Percentiles rank a stretch among this genome's conserved stretches.
Conservation (phyloP, 2,888 invertebrate species). For the Rhabditoides inermis region DNA sequence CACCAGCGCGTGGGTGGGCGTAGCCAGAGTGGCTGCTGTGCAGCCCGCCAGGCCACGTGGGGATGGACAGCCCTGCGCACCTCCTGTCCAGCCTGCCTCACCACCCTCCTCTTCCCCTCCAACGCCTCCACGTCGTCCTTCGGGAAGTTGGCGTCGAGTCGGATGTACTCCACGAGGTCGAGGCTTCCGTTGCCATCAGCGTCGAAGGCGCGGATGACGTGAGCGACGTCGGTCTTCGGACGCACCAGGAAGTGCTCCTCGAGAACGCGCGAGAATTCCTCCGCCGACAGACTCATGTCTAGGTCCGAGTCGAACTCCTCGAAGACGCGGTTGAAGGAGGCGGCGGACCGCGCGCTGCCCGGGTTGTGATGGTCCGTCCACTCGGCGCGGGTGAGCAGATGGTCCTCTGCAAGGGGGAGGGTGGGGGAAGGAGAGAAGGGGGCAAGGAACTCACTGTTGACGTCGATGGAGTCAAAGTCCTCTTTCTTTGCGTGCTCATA, state of each 20-base stretch:
- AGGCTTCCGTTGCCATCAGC: constrained; percentile 35
- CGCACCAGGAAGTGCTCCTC: constrained; percentile 40
- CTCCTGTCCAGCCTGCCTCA: too few species aligned
- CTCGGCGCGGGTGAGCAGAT: constrained; percentile 31
- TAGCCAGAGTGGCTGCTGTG: too few species aligned
- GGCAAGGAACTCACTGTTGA: constrained; percentile 31
- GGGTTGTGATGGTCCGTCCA: constrained; percentile 37
- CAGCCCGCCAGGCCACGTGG: too few species aligned
- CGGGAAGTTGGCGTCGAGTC: constrained; percentile 37
- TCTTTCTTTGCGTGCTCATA: constrained; percentile 45
- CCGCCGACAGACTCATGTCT: constrained; percentile 32
- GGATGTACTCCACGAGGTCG: constrained; percentile 42
- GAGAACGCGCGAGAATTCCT: constrained; percentile 35
- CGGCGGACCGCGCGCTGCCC: constrained; percentile 30
- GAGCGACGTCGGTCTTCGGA: constrained; percentile 37
- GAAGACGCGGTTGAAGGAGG: too few species aligned
- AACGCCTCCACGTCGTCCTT: too few species aligned
- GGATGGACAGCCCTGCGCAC: too few species aligned
- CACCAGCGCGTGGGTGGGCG: too few species aligned
- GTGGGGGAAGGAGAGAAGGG: too few species aligned
- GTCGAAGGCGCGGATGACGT: constrained; percentile 38
- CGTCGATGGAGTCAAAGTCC: constrained; percentile 40
- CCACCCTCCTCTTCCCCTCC: too few species aligned
- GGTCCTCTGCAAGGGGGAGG: constrained; percentile 37
- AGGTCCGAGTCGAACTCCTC: constrained; percentile 42